Percentiles rank a stretch among this genome's conserved stretches.
These are phyloP conservation scores for Petrophora chlorosata DNA, from an alignment of 2,888 invertebrate genomes.

Conservation along the genomic window DNA sequence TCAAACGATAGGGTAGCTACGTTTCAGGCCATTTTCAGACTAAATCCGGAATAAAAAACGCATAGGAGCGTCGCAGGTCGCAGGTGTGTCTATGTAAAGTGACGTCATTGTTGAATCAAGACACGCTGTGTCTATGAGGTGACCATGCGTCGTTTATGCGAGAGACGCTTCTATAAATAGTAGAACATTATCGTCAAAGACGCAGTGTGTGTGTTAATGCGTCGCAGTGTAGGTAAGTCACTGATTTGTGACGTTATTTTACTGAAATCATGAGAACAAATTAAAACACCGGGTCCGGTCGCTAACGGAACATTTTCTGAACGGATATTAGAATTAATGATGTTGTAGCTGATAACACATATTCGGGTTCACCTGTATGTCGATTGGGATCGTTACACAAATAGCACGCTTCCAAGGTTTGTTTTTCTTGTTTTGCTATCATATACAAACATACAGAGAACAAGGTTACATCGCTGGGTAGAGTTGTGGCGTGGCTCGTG, in stretches of 20 bases:
- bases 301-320: slow-evolving; percentile 1
- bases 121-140: not conserved
- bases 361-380: no score
- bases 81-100: slow-evolving; percentile 13
- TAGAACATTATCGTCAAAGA: not conserved
- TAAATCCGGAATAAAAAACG: slow-evolving; percentile 2
- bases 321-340: slow-evolving; percentile 18
- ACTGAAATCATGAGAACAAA: not conserved
- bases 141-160: slow-evolving; percentile 3
- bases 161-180: not conserved
- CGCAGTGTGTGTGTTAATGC: not conserved
- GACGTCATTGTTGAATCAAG: slow-evolving; percentile 2
- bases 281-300: slow-evolving; percentile 1
- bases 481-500: no score
- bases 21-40: not conserved
- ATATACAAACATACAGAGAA: no score
- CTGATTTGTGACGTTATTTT: slow-evolving; percentile 1
- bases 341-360: not conserved
- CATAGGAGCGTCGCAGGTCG: slow-evolving; percentile 10
- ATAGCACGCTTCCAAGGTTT: not conserved
- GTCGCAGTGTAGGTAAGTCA: not conserved
- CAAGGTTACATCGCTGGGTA: no score
- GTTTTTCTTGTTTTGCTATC: no score
- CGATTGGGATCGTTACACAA: no score
- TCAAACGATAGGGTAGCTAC: slow-evolving; percentile 17